Base-by-base conservation (phyloP, 2,888 invertebrate genomes). In the Stramonita haemastoma region DNA sequence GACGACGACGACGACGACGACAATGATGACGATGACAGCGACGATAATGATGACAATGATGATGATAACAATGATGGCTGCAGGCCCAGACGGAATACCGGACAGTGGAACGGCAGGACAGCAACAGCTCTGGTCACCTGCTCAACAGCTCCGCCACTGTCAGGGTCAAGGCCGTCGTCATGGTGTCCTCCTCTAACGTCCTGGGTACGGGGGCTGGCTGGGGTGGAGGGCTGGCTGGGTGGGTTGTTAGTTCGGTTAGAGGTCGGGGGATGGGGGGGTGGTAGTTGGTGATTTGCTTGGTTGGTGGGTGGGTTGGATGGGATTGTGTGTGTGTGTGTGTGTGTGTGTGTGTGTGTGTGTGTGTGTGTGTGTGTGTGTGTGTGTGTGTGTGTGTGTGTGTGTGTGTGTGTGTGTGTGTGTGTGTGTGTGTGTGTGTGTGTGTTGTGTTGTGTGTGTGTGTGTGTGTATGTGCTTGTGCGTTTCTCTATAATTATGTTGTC, bases 41-140 rank as follows among this genome's bases (percentile, higher is more conserved):
- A 66, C 13, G 26, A 26, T 66, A 2, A 66, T 66, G 66, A 66
- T 66, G 22, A 17, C 73, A 19, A 34, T 57, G 11, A 6, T 77
- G 73, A 29, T 26, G 26, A 77, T 6, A 13, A 77, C 13, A n/a
- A 77, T n/a, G 26, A 77, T 66, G 46, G 22, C 46, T 2, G 6
- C 79, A 93, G 93, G 91, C 93, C 32, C 93, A 92, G 86, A 93
- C 93, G 0, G 90, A 92, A 87, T 93, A 93, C 86, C 84, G 88
- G 66, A 88, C 79, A 17, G 70, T 83, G 19, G 91, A 90, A 32
- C 77, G 70, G 4, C 60, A 87, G n/a, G 66, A 81, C 8, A 77
- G 87, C 13, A 90, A 90, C 86, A 85, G 66, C 26, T 83, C 89
- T 5, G 88, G 90, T 17, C 81, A 89, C 29, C 66, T 90, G 56